Evolutionary conservation across 2,888 invertebrate genomes (phyloP).

Genomic region (Drosophila birchii): DNA sequence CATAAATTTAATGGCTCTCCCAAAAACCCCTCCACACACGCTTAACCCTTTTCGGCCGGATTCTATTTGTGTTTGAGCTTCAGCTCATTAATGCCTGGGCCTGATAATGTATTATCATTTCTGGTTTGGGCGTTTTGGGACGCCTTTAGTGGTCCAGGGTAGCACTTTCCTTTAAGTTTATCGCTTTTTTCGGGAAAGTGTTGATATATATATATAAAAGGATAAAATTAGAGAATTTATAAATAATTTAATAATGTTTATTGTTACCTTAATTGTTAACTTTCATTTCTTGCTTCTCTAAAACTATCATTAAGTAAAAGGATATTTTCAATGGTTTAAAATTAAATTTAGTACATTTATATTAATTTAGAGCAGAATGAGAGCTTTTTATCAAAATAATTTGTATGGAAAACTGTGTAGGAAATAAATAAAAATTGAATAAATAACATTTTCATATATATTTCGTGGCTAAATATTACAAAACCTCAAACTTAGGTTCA

Average conservation of each 20-base stretch:
- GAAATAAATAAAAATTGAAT: no score
- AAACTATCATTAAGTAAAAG: no score
- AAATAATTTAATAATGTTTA: neutral
- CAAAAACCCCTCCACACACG: conserved; percentile 17
- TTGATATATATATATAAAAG: neutral
- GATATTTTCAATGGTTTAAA: no score
- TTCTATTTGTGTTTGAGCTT: conserved; percentile 38
- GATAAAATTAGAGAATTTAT: neutral
- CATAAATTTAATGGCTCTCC: conserved; percentile 69
- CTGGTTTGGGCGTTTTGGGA: conserved; percentile 11
- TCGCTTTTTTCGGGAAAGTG: neutral
- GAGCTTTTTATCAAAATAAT: no score
- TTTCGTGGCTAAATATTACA: no score
- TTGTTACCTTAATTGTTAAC: no score
- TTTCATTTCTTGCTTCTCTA: no score
- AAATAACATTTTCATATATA: no score
- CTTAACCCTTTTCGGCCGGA: conserved; percentile 57
- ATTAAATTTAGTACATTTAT: no score
- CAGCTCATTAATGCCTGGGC: conserved; percentile 59
- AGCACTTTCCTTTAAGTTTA: conserved; percentile 29
- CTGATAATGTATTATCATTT: conserved; percentile 62
- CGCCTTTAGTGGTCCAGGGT: conserved; percentile 32
- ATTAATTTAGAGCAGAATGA: no score
- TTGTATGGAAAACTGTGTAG: no score
- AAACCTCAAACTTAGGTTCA: no score